These are phyloP conservation scores for Pristionchus maxplancki DNA, from an alignment of 2,888 invertebrate genomes.

Conservation along the genomic window DNA sequence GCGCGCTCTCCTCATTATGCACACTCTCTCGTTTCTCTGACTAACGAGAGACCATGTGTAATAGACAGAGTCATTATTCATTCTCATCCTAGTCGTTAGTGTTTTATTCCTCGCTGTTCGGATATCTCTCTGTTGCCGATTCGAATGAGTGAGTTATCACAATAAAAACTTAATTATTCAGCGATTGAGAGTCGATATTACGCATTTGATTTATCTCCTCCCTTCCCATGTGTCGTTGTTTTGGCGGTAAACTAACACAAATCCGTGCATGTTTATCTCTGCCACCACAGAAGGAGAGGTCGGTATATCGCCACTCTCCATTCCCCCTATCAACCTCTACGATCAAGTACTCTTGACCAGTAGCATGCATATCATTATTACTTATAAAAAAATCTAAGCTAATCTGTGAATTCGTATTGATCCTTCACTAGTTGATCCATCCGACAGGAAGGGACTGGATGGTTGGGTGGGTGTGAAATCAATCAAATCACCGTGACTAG, in stretches of 20 bases:
- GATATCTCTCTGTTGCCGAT: background rate
- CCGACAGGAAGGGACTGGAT: background rate
- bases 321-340: background rate
- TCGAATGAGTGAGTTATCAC: background rate
- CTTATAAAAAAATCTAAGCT: no score
- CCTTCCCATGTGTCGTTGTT: background rate
- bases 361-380: no score
- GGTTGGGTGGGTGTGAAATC: slow-evolving; percentile 11
- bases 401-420: background rate
- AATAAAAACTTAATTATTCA: background rate
- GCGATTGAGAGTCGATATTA: background rate
- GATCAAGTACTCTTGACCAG: background rate
- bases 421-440: background rate
- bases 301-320: background rate
- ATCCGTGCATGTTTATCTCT: slow-evolving; percentile 9
- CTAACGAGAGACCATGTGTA: background rate
- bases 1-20: background rate
- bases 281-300: no score
- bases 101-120: background rate
- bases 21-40: background rate
- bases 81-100: background rate
- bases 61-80: background rate
- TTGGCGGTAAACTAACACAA: slow-evolving; percentile 18
- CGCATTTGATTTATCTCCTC: background rate
- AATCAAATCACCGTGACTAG: slow-evolving; percentile 36